A percentile compares a stretch with the other conserved stretches of the same genome.
These are phyloP conservation scores for Ylistrum balloti DNA, from an alignment of 1,140 invertebrate species.

Conservation along the genomic window DNA sequence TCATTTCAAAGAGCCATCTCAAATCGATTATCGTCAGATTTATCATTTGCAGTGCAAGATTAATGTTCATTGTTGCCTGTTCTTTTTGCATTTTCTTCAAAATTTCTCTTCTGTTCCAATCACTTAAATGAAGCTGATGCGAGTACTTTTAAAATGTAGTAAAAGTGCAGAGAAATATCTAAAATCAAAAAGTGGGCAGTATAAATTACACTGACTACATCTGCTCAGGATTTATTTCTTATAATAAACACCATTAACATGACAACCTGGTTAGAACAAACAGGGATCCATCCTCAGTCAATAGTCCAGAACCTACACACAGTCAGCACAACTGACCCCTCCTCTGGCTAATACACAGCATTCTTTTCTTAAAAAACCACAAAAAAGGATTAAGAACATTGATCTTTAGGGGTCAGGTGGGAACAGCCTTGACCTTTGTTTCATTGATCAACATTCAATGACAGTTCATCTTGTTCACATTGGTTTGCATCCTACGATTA, in stretches of 20 bases:
- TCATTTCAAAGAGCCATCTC: not conserved
- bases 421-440: not conserved
- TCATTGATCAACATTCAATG: not conserved
- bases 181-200: not conserved
- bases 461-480: constrained; percentile 26
- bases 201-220: not conserved
- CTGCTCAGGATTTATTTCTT: not conserved
- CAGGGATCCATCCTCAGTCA: not conserved
- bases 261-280: not conserved
- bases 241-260: not conserved
- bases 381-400: not conserved
- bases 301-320: not conserved
- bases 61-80: constrained; percentile 32
- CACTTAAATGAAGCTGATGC: not conserved
- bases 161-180: constrained; percentile 8
- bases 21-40: not conserved
- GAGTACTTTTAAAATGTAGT: constrained; percentile 21
- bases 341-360: no score
- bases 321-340: not conserved
- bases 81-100: not conserved
- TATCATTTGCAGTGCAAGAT: not conserved
- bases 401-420: not conserved
- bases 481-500: not conserved
- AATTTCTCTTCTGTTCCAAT: not conserved
- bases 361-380: no score